phyloP scores from a whole-genome alignment of 2,797 vertebrate genomes.

The Nasua narica region DNA sequence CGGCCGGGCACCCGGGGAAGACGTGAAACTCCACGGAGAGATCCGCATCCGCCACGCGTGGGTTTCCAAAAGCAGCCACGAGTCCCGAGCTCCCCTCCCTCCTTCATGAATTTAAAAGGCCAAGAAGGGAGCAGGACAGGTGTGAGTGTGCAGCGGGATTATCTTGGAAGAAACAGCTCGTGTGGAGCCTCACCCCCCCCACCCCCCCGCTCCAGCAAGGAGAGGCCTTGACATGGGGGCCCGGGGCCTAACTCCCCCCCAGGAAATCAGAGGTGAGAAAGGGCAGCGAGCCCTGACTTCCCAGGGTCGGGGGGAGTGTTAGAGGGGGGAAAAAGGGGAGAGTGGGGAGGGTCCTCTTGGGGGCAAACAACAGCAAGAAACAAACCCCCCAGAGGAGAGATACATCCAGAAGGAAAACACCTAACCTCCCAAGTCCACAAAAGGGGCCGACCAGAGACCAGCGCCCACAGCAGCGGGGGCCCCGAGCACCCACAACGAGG shows the following conservation, averaged over 20 bases:
- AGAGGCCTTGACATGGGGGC: neutral
- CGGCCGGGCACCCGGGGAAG: neutral
- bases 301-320: neutral
- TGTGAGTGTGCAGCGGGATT: fast-evolving
- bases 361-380: neutral
- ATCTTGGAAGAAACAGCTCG: neutral
- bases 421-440: neutral
- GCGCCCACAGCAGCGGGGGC: fast-evolving
- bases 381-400: neutral
- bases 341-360: neutral
- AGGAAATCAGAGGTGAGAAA: neutral
- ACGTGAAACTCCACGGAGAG: neutral
- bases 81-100: neutral
- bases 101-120: neutral
- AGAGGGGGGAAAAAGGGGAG: fast-evolving
- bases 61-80: neutral
- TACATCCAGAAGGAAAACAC: neutral
- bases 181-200: too few species aligned
- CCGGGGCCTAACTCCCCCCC: neutral
- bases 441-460: neutral
- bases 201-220: neutral
- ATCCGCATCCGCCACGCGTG: too few species aligned
- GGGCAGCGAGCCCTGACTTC: neutral
- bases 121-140: neutral
- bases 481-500: neutral